Base-by-base conservation (phyloP, 1,140 invertebrate genomes). In the Aphis gossypii region DNA sequence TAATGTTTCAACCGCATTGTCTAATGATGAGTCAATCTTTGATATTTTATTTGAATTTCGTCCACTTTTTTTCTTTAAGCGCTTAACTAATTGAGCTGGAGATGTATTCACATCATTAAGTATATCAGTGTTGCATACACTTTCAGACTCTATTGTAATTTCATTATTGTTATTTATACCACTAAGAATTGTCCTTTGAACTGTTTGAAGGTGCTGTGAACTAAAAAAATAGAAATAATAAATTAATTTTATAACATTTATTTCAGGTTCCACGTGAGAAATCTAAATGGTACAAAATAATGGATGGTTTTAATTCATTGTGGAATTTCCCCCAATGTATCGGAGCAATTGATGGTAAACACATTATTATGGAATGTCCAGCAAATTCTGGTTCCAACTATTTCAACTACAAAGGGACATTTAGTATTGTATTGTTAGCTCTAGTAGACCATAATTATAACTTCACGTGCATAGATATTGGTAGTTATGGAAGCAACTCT, bases 401-500 rank as follows among this genome's bases (percentile, higher is more conserved):
- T 94, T 95, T 94, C 90, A 96, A 96, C 94, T 95, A 96, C 90
- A 96, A 96, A 94, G 87, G 94, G 1, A 95, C 94, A 94, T 96
- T 95, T 94, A 95, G 95, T 51, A 95, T 96, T 83, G 95, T 48
- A 14, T 96, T 68, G 94, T 96, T 87, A 60, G 92, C 92, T 3
- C 8, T 93, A 54, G 82, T 76, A 38, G 92, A 94, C 48, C 87
- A 91, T 38, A 51, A 93, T 44, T 94, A 93, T 41, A 94, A 54
- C 11, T 94, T 93, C 51, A 82, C n/a, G 56, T 93, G 38, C 30
- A 87, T 93, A 14, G 93, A 94, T n/a, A 54, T 93, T 35, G 93
- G 94, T n/a, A 76, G 54, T 30, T 93, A 90, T 90, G 93, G 93
- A 56, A 94, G 92, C n/a, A 93, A 83, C 25, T 93, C 46, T 25